These are phyloP conservation scores for Schizopygopsis malacanthus DNA, from an alignment of 2,797 vertebrate genomes.

Conservation along the genomic window DNA sequence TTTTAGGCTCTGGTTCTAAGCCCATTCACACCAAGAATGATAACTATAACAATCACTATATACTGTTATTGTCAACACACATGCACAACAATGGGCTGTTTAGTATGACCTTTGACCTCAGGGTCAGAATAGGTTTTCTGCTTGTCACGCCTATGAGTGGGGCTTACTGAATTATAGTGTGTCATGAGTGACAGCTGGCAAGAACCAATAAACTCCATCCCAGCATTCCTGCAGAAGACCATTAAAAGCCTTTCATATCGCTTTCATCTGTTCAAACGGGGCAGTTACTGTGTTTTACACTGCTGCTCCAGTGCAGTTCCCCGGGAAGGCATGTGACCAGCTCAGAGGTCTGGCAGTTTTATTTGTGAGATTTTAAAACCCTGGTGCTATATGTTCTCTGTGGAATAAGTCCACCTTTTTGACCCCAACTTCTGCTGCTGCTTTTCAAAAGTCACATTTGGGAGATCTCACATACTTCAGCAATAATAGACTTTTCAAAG, in stretches of 20 bases:
- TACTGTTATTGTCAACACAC: not conserved
- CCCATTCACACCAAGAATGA: not conserved
- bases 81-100: not conserved
- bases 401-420: not conserved
- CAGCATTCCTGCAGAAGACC: slow-evolving; percentile 71
- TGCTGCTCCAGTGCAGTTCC: slow-evolving; percentile 39
- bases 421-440: not conserved
- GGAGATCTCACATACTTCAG: not conserved
- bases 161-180: slow-evolving; percentile 68
- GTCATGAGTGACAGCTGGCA: slow-evolving; percentile 75
- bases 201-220: slow-evolving; percentile 72
- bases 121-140: slow-evolving; percentile 31
- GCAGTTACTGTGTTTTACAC: slow-evolving; percentile 15
- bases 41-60: not conserved
- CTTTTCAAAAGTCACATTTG: slow-evolving; percentile 9
- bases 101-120: slow-evolving; percentile 30
- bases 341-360: slow-evolving; percentile 2
- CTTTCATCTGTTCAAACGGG: slow-evolving; percentile 32
- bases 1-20: not conserved
- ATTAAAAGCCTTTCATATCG: slow-evolving; percentile 68
- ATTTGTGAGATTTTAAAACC: slow-evolving; percentile 28
- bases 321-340: not conserved
- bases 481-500: not conserved
- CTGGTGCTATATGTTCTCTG: not conserved
- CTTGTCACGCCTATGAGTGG: slow-evolving; percentile 36